phyloP scores from a whole-genome alignment of 2,113 vertebrate species.

The Corydoras maculifer region DNA sequence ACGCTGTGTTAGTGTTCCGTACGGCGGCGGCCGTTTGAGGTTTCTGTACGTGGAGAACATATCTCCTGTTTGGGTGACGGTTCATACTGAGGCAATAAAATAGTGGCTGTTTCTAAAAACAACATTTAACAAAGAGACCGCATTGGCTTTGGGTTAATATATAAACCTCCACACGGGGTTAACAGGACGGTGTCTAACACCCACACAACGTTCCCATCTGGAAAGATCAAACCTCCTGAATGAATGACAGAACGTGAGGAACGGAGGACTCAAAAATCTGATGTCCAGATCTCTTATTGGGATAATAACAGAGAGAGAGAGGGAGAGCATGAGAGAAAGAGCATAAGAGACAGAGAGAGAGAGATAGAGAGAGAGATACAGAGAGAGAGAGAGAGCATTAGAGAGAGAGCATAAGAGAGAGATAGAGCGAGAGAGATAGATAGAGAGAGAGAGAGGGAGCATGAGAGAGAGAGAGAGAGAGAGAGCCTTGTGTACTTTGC shows the following conservation, averaged over 20 bases:
- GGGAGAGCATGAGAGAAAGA: not conserved
- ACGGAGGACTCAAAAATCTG: constrained; percentile 51
- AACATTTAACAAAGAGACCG: not conserved
- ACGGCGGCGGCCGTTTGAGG: not conserved
- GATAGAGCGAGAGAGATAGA: not conserved
- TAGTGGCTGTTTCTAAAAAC: not conserved
- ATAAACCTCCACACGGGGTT: constrained; percentile 62
- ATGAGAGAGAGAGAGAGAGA: not conserved
- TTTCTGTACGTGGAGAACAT: not conserved
- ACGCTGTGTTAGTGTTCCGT: not conserved
- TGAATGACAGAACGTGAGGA: constrained; percentile 58
- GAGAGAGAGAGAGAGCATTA: no score
- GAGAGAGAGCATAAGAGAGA: no score
- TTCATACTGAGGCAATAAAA: constrained; percentile 2
- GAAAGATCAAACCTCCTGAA: constrained; percentile 53
- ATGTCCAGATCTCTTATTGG: not conserved
- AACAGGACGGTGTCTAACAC: constrained; percentile 70
- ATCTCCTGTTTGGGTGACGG: not conserved
- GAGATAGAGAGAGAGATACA: no score
- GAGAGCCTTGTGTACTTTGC: not conserved
- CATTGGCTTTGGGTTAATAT: constrained; percentile 68
- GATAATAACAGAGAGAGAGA: not conserved
- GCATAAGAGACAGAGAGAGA: not conserved
- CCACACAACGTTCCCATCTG: constrained; percentile 67
- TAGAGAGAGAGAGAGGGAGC: not conserved